These are phyloP conservation scores for Eristalis tenax DNA, from an alignment of 2,888 invertebrate species.

Conservation along the genomic window DNA sequence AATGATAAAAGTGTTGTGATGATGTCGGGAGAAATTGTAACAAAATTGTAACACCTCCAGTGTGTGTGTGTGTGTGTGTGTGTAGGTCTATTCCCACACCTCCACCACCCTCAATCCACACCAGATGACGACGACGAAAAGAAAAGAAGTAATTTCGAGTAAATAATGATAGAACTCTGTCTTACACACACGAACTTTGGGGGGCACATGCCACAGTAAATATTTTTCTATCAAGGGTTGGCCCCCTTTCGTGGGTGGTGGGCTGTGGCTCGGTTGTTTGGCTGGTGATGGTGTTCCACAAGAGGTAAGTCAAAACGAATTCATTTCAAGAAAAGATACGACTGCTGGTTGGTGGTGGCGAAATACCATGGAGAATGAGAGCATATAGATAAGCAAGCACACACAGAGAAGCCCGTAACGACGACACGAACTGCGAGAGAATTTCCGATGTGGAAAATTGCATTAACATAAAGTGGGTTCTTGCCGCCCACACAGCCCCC, in stretches of 20 bases:
- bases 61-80: background rate
- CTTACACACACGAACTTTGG: slow-evolving; percentile 18
- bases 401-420: background rate
- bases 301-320: slow-evolving; percentile 63
- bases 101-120: background rate
- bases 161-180: slow-evolving; percentile 66
- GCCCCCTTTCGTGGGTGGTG: background rate
- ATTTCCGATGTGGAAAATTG: slow-evolving; percentile 67
- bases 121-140: slow-evolving; percentile 5
- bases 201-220: slow-evolving; percentile 27
- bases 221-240: slow-evolving; percentile 54
- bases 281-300: background rate
- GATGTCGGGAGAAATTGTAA: slow-evolving; percentile 67
- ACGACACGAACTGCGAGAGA: slow-evolving; percentile 24
- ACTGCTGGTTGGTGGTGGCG: slow-evolving; percentile 9
- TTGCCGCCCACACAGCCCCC: background rate
- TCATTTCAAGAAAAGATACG: slow-evolving; percentile 56
- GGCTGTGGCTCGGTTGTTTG: too few relatives aligned
- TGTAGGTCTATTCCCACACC: background rate
- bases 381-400: slow-evolving; percentile 25
- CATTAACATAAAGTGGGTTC: slow-evolving; percentile 62
- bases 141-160: slow-evolving; percentile 56
- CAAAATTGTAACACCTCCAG: slow-evolving; percentile 49
- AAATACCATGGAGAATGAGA: background rate
- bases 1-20: slow-evolving; percentile 65